Base-by-base conservation (phyloP, 2,113 vertebrate genomes). In the Lepisosteus osseus region DNA sequence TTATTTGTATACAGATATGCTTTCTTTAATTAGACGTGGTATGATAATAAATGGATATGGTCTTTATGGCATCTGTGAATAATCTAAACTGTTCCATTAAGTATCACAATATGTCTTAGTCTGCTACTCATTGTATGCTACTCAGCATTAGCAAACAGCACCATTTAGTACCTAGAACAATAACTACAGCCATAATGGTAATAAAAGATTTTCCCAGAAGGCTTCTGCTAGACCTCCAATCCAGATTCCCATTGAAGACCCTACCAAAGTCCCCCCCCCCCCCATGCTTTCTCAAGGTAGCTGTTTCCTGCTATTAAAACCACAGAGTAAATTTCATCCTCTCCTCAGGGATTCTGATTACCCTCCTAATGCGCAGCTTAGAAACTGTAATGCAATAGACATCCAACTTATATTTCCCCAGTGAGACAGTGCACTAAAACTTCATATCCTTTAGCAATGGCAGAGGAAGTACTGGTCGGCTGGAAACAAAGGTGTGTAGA, bases 141-240 rank as follows among this genome's bases (percentile, higher is more conserved):
- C 71, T 55, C 4, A 55, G 65, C 47, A 51, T 51, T 51, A 51
- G 71, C 62, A 62, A 40, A 54, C 70, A 40, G 41, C 2, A 11
- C 54, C 57, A 73, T 61, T 73, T 59, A 54, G 43, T 3, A 63
- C 68, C 66, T 47, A 41, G 15, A 70, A 44, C 57, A 47, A 64
- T 85, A 86, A 87, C 84, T 80, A 84, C 83, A 80, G 74, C 74
- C 83, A 83, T 85, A 87, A 86, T 87, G 81, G 87, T 83, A 87
- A 87, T 79, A 83, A 89, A 87, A 83, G 71, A 67, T 78, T 3
- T 77, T 83, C 83, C 82, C 78, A 44, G 57, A 72, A 82, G 83
- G 81, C 78, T 78, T 80, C 84, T 78, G 76, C 84, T 86, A 86
- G 80, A 75, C 73, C 79, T 72, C 72, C 83, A 83, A 85, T 83